These are phyloP conservation scores for Corvus cornix DNA, from an alignment of 2,113 vertebrate genomes.

Conservation along the genomic window DNA sequence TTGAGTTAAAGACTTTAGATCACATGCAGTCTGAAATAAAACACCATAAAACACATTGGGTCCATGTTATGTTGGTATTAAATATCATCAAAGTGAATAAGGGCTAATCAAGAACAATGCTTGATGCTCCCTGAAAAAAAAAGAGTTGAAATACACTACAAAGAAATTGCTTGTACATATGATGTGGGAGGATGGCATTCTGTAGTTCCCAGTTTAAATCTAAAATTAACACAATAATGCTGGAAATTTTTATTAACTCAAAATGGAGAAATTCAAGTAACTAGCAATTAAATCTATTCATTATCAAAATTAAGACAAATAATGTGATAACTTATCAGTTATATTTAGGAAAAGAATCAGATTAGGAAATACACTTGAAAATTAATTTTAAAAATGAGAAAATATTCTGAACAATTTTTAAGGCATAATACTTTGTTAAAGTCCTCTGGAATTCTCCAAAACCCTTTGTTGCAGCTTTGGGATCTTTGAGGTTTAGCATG, in stretches of 20 bases:
- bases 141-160: background rate
- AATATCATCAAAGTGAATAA: background rate
- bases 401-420: background rate
- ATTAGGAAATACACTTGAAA: background rate
- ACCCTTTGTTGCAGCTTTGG: background rate
- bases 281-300: background rate
- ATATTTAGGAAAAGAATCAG: background rate
- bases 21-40: background rate
- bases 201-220: background rate
- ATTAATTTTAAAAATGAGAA: background rate
- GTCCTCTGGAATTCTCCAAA: background rate
- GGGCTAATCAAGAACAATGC: background rate
- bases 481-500: background rate
- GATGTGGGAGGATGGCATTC: background rate
- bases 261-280: background rate
- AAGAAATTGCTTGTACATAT: background rate
- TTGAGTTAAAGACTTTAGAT: background rate
- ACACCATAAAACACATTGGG: background rate
- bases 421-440: background rate
- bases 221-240: background rate
- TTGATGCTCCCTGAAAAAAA: background rate
- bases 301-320: background rate
- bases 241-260: background rate
- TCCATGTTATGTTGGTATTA: rapidly evolving
- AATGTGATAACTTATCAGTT: background rate